Evolutionary conservation across 2,797 vertebrate species (phyloP).

Genomic region (Neosilurus hyrtlii): DNA sequence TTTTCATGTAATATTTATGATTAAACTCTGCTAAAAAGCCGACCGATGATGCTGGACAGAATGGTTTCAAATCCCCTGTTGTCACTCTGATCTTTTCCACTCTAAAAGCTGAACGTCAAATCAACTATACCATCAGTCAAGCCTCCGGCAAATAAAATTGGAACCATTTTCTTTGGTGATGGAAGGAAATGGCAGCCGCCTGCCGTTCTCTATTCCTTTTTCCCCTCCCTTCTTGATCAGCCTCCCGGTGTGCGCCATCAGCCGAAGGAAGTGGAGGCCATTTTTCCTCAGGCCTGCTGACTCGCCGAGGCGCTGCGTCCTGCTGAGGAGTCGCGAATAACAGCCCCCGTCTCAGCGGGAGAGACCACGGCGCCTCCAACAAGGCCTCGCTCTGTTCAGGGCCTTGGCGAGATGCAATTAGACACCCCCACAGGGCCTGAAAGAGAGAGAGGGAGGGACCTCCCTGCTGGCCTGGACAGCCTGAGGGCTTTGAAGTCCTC

Average conservation of each 20-base stretch:
- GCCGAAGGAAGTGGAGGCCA: constrained; percentile 51
- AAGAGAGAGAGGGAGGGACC: constrained; percentile 60
- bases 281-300: constrained; percentile 49
- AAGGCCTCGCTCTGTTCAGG: constrained; percentile 75
- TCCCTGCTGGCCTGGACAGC: constrained; percentile 73
- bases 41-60: constrained; percentile 6
- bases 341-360: constrained; percentile 55
- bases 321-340: constrained; percentile 58
- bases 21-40: not conserved
- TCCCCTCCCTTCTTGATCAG: constrained; percentile 38
- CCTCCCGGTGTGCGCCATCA: constrained; percentile 51
- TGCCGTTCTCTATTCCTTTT: constrained; percentile 45
- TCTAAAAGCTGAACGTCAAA: constrained; percentile 33
- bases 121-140: constrained; percentile 41
- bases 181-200: constrained; percentile 43
- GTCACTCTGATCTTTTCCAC: constrained; percentile 37
- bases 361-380: constrained; percentile 70
- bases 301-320: constrained; percentile 47
- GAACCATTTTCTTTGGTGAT: constrained; percentile 40
- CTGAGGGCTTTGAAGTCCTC: constrained; percentile 80
- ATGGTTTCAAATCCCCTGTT: constrained; percentile 24
- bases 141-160: constrained; percentile 44
- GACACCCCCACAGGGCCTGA: constrained; percentile 70
- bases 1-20: constrained; percentile 1
- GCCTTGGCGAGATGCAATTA: constrained; percentile 79